Evolutionary conservation across 2,113 vertebrate genomes (phyloP), one percentile per base, ranked within the genome.

Genomic region (Leucosticte australis): DNA sequence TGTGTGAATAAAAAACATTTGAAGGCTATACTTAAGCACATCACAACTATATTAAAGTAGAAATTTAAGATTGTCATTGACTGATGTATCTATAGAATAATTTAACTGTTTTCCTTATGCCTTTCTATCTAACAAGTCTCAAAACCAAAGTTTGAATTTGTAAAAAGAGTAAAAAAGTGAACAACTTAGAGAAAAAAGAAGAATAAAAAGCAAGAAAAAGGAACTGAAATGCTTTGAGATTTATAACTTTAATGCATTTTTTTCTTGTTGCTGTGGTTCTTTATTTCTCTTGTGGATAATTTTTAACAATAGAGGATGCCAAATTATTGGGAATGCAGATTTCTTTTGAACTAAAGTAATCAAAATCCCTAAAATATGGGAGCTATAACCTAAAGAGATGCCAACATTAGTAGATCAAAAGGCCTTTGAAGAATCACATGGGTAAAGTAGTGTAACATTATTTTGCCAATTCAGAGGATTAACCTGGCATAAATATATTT

Each of bases 321-420:
- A 94, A 92, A 94, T 77, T 95, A 65, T 62, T 63, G 4, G 16
- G 59, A 90, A 90, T 20, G 4, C 2, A 85, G 46, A 74, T 85
- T 91, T 91, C 62, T 83, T 94, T 83, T 91, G 71, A 92, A 91
- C 19, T 83, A 85, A 82, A 90, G 16, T 53, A 71, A 84, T n/a
- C 49, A 84, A 87, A 84, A 85, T 85, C 67, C 59, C 39, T 63
- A 69, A 91, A 92, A 73, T 28, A 59, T 37, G 26, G 17, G n/a
- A 65, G 31, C 8, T 82, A 41, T 89, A 71, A 87, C 33, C 42
- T 90, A 44, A 50, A 91, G 83, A 65, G 19, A 62, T 83, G 39
- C 8, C 57, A 91, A 57, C 23, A 39, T 27, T 50, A 37, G 26
- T 79, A 73, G 41, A 87, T 87, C 62, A 84, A 89, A 92, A 94